Base-by-base conservation (phyloP, 2,888 invertebrate genomes). In the Ctena decussata region DNA sequence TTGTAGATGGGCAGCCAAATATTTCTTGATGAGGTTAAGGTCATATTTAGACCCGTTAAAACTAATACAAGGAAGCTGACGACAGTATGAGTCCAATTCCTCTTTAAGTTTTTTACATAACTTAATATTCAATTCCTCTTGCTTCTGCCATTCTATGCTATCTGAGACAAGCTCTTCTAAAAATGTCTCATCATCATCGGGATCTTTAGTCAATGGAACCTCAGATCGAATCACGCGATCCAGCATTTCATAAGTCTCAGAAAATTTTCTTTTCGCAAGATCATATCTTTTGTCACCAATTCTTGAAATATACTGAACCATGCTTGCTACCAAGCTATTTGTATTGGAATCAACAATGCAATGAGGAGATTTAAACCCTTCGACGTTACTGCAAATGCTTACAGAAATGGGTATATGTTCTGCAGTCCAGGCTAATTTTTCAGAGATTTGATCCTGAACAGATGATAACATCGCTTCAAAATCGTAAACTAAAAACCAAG, bases 1-100 rank as follows among this genome's bases (percentile, higher is more conserved):
- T n/a, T 44, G 18, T 21, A 83, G n/a, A 27, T 65, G 37, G 6
- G 15, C 12, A 0, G 75, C 44, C 15, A 83, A 60, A n/a, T 65
- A 37, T 11, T 32, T 57, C 53, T 82, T 82, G 1, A 82, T 53
- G 27, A 84, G 11, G 60, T 84, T 70, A 5, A 70, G 21, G 37
- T 83, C 83, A 41, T 83, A 83, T 18, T 73, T 78, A 24, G 74
- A 30, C 12, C 53, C 65, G 60, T 83, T 83, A 37, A 83, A 83
- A 27, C 79, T 70, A 1, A 83, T 24, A 11, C 49, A 65, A 11
- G 79, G 78, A n/a, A 75, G 44, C 39, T 79, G 75, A 8, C 12
- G 27, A 39, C 21, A 32, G 46, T 79, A 83, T 6, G 37, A 15
- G 32, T 69, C 37, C 69, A 69, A 37, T 37, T 69, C 53, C 21